Base-by-base conservation (phyloP, 2,888 invertebrate genomes). In the Gari tellinella region DNA sequence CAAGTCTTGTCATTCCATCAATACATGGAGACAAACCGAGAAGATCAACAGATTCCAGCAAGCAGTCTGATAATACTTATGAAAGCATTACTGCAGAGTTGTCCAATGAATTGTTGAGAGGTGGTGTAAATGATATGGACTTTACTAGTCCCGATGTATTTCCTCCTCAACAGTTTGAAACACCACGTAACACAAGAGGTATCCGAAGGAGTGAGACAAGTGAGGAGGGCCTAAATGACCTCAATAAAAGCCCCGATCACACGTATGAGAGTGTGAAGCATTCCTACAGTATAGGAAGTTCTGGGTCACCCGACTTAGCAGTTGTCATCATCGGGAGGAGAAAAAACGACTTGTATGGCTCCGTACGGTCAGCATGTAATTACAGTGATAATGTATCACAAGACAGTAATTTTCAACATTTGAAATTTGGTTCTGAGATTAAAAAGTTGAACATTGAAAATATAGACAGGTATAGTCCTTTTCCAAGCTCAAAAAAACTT, bases 251-350 rank as follows among this genome's bases (percentile, higher is more conserved):
- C 10, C 31, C 31, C 4, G 31, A 31, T 31, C 31, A 31, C 10
- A 31, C 31, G 10, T 31, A 31, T 10, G 31, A 31, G 31, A 31
- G 31, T 10, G 4, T 31, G 10, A 31, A 31, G 4, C 4, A 10
- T 10, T 41, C 1, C 2, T 3, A 23, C n/a, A 15, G 17, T 1
- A 52, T 8, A 52, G 26, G 26, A 17, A 57, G 57, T 26, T n/a
- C 43, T 4, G 26, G 40, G 14, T 49, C 53, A 19, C 67, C 67
- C 43, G 73, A 67, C n/a, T 64, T 57, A 38, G 51, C 63, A 19
- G 73, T 67, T 19, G 64, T 73, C n/a, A 73, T 73, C 10, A 73
- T 73, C 45, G 73, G 73, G 17, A 56, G 73, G 3, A 58, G 62
- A 40, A 60, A 67, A 19, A 63, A 67, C 3, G 45, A 58, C 53